phyloP scores from a whole-genome alignment of 2,888 invertebrate species.

The Pseudococcus jackbeardsleyi region DNA sequence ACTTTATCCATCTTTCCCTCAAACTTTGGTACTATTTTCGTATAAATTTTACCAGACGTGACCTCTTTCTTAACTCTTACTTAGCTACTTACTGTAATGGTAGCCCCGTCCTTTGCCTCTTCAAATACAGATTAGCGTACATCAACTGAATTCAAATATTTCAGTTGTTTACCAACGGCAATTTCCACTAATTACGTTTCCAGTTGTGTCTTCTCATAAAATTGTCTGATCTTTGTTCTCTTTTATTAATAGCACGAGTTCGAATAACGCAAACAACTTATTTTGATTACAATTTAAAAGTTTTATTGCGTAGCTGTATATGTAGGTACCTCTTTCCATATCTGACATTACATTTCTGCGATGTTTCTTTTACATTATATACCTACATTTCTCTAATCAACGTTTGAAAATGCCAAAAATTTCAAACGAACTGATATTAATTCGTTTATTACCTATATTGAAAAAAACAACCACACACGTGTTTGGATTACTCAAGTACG shows the following conservation, averaged over 20 bases:
- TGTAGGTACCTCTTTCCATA: background rate
- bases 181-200: constrained; percentile 62
- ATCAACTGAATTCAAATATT: constrained; percentile 41
- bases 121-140: constrained; percentile 5
- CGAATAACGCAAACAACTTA: constrained; percentile 50
- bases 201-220: constrained; percentile 52
- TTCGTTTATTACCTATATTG: too few species aligned
- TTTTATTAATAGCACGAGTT: constrained; percentile 54
- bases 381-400: background rate
- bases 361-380: background rate
- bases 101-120: background rate
- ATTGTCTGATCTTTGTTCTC: constrained; percentile 44
- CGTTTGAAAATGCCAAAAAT: too few species aligned
- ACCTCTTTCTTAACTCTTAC: background rate
- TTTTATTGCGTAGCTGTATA: constrained; percentile 28
- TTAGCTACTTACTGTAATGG: background rate
- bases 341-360: background rate
- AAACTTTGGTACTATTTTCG: background rate
- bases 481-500: too few species aligned
- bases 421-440: too few species aligned
- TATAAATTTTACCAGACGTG: background rate
- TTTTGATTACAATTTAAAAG: constrained; percentile 17
- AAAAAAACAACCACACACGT: too few species aligned
- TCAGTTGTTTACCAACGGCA: constrained; percentile 61
- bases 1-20: background rate